Evolutionary conservation across 2,888 invertebrate genomes (phyloP), one percentile per base, ranked within the genome.

Genomic region (Galerucella calmariensis): DNA sequence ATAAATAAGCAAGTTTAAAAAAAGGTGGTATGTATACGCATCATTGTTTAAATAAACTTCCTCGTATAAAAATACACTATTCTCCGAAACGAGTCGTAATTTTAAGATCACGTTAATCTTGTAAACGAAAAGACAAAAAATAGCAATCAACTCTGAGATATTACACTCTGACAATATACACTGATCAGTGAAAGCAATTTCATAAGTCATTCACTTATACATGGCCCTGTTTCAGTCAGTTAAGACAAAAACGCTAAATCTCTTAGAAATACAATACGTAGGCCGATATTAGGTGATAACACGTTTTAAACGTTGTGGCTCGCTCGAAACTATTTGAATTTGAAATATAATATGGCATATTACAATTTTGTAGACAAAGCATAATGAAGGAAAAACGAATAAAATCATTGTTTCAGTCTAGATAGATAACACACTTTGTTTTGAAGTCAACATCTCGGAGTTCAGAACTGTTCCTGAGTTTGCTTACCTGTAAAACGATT

Each of bases 251-350:
- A 46, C 6, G 20, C 0, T 46, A 41, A 44, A 63, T 41, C 16
- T 63, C 16, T 63, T 16, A 44, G 63, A 46, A 63, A 63, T 44
- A 63, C 63, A 63, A 63, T 63, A 63, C 44, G 14, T 0, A 35
- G 41, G 14, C 12, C 16, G 14, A 44, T 3, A 46, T n/a, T 11
- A 20, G 16, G 9, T 63, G 63, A 44, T 24, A 63, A 63, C 46
- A 44, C 16, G 63, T 41, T 44, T 41, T 63, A 16, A 63, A 44
- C 14, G 44, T 63, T 35, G n/a, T 35, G 35, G 27, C 35, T 35
- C 20, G 61, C 61, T 61, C n/a, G n/a, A 12, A 63, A 63, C 44
- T 44, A 63, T 63, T 63, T 41, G 44, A 63, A 44, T 44, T n/a
- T 35, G 61, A 61, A 35, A 61, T 16, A 16, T 41, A 41, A 63